A percentile compares a stretch with the other conserved stretches of the same genome.
phyloP scores from a whole-genome alignment of 2,888 invertebrate species.

The Patella caerulea region DNA sequence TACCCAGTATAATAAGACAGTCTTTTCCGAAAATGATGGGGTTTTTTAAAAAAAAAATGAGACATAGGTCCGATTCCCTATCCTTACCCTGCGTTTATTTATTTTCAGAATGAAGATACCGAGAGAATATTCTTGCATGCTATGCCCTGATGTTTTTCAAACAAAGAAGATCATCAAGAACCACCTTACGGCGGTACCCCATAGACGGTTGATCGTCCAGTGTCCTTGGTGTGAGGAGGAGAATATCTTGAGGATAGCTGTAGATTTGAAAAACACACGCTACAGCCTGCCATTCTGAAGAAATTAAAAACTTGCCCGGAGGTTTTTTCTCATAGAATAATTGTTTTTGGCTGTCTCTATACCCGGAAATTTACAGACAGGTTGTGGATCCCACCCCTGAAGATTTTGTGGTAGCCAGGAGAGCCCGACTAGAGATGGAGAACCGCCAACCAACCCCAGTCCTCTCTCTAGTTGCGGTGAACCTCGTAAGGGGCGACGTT shows the following conservation, averaged over 20 bases:
- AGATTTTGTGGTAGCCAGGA: background rate
- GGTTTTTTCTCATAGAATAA: background rate
- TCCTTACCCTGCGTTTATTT: too few relatives aligned
- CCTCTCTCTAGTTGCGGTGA: background rate
- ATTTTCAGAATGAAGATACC: too few relatives aligned
- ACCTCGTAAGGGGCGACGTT: background rate
- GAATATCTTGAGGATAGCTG: background rate
- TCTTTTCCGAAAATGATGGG: too few relatives aligned
- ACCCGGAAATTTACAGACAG: background rate
- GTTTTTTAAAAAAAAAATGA: too few relatives aligned
- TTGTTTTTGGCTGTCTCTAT: background rate
- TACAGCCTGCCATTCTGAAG: background rate
- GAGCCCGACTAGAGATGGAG: background rate
- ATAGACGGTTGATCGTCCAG: background rate
- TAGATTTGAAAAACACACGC: background rate
- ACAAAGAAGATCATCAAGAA: background rate
- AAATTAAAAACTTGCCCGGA: background rate
- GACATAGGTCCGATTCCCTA: too few relatives aligned
- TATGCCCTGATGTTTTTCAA: background rate
- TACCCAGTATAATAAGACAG: too few relatives aligned
- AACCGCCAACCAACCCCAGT: background rate
- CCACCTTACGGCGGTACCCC: background rate
- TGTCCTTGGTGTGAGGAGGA: background rate
- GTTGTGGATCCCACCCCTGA: background rate
- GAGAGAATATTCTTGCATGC: too few relatives aligned